Base-by-base conservation (phyloP, 2,113 vertebrate species). In the Syngnathoides biaculeatus region DNA sequence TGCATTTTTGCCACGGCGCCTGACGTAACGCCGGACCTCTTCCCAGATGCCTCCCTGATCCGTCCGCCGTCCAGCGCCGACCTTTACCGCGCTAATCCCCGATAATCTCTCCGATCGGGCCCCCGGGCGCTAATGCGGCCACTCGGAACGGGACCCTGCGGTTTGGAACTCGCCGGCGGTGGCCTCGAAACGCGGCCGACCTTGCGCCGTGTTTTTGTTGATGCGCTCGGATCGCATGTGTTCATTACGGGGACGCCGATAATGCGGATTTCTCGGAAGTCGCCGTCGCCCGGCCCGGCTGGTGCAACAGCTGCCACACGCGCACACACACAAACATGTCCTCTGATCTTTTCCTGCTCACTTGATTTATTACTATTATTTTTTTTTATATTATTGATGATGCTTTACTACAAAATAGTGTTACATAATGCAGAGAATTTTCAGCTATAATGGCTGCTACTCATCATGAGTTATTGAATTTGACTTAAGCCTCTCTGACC, bases 61-160 rank as follows among this genome's bases (percentile, higher is more conserved):
- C 80, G 48, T 74, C 64, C 50, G 78, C 77, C 73, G 87, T 88
- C 77, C 68, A 81, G 71, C 78, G 68, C 72, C 48, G 35, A 83
- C 80, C 72, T 84, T 76, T 76, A 77, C 64, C 69, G 71, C 79
- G 82, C 82, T 89, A 90, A 92, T 92, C 89, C 85, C 75, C 65
- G 72, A 67, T 88, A 90, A 91, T 90, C 90, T 86, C 77, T 75
- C 66, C 19, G 76, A 69, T 65, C 52, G 71, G 13, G 65, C 67
- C 61, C 78, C 68, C 72, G n/a, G n/a, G 35, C 69, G 68, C 64
- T 0, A 65, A 78, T 69, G 64, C 67, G 61, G 79, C 69, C 30
- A 60, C 55, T 70, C 64, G 20, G 61, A 53, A 67, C 14, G 20
- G 72, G 24, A 71, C 27, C 27, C 27, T 70, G 52, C 11, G 1